phyloP scores from a whole-genome alignment of 2,113 vertebrate genomes.

The Oenanthe oenanthe region DNA sequence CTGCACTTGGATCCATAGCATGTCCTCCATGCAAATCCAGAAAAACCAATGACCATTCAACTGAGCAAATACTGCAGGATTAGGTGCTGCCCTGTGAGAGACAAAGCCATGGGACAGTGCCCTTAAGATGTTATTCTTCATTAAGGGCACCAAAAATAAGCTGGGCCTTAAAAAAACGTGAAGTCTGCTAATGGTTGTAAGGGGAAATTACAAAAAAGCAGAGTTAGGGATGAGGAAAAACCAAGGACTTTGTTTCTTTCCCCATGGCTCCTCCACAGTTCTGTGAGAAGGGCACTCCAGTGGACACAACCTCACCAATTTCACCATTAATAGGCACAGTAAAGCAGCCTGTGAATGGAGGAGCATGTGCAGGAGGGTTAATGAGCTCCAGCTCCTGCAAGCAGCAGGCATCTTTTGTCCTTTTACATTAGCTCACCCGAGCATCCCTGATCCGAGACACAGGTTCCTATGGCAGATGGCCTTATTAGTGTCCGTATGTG shows the following conservation, averaged over 20 bases:
- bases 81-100: neutral
- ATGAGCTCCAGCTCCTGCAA: neutral
- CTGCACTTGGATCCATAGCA: neutral
- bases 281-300: neutral
- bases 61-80: neutral
- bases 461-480: slow-evolving; percentile 35
- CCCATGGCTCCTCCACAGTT: neutral
- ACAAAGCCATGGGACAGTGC: neutral
- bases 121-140: neutral
- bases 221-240: neutral
- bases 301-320: neutral
- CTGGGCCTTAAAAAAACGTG: neutral
- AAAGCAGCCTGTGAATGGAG: neutral
- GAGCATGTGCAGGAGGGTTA: neutral
- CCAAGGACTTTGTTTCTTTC: neutral
- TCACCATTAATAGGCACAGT: neutral
- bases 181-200: neutral
- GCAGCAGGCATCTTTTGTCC: slow-evolving; percentile 17
- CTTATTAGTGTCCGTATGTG: neutral
- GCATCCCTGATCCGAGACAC: neutral
- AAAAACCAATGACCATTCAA: neutral
- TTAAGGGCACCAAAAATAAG: neutral
- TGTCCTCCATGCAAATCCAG: neutral
- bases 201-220: neutral
- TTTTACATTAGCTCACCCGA: neutral